These are phyloP conservation scores for Leptonema lineaticorne DNA, from an alignment of 1,140 invertebrate genomes.

Conservation along the genomic window DNA sequence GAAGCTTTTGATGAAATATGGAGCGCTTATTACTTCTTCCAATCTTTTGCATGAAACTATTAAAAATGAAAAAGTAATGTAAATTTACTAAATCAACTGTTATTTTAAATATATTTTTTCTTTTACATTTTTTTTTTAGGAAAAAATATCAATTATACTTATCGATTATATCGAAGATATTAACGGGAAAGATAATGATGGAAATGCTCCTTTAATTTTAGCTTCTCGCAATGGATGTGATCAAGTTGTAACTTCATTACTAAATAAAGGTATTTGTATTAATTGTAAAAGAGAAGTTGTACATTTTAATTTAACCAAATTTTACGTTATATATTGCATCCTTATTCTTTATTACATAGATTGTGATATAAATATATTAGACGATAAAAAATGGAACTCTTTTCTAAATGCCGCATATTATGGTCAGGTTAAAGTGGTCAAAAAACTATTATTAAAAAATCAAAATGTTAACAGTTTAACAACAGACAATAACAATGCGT, in stretches of 20 bases:
- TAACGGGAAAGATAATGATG: not conserved
- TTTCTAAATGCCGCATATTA: conserved; percentile 31
- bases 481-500: not conserved
- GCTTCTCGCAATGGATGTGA: not conserved
- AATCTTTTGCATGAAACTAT: not conserved
- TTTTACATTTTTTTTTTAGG: no score
- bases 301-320: no score
- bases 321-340: no score
- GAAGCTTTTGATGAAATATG: not conserved
- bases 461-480: not conserved
- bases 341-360: no score
- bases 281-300: no score
- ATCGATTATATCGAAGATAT: not conserved
- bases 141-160: not conserved
- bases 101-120: no score
- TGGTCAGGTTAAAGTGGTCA: conserved; percentile 7
- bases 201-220: not conserved
- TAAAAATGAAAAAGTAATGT: not conserved
- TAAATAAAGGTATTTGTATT: not conserved
- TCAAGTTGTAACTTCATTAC: not conserved
- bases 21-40: not conserved
- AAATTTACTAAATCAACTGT: no score
- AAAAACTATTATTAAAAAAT: not conserved
- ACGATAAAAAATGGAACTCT: conserved; percentile 1
- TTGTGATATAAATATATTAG: not conserved